Percentiles rank a stretch among this genome's conserved stretches.
These are phyloP conservation scores for Daubentonia madagascariensis DNA, from an alignment of 2,113 vertebrate genomes.

Conservation along the genomic window DNA sequence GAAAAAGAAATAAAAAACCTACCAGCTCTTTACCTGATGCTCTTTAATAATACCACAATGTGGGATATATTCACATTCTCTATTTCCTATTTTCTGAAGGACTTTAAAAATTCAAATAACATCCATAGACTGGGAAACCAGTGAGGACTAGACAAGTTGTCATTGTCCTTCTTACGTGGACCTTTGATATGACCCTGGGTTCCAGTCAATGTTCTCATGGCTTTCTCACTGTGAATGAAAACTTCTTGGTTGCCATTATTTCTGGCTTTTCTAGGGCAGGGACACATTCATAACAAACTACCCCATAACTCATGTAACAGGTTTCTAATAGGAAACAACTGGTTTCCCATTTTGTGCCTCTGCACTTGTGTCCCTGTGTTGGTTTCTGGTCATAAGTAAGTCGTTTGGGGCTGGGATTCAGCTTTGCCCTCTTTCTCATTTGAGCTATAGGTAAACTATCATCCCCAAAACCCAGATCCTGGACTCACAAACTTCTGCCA, in stretches of 20 bases:
- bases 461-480: not conserved
- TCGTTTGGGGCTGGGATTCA: not conserved
- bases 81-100: not conserved
- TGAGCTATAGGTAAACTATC: not conserved
- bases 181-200: not conserved
- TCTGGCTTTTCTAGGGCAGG: not conserved
- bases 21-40: not conserved
- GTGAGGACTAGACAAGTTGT: not conserved
- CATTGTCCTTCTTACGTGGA: not conserved
- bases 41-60: not conserved
- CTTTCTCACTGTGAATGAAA: not conserved
- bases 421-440: not conserved
- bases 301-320: not conserved
- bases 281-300: not conserved
- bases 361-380: not conserved
- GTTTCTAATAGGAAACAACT: not conserved
- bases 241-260: not conserved
- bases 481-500: not conserved
- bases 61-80: not conserved
- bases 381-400: not conserved
- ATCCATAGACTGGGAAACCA: not conserved
- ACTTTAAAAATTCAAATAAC: not conserved
- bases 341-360: not conserved
- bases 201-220: not conserved
- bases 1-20: not conserved